Percentiles rank a stretch among this genome's conserved stretches.
These are phyloP conservation scores for Sinopyrophorus schimmeli DNA, from an alignment of 2,888 invertebrate genomes.

Conservation along the genomic window DNA sequence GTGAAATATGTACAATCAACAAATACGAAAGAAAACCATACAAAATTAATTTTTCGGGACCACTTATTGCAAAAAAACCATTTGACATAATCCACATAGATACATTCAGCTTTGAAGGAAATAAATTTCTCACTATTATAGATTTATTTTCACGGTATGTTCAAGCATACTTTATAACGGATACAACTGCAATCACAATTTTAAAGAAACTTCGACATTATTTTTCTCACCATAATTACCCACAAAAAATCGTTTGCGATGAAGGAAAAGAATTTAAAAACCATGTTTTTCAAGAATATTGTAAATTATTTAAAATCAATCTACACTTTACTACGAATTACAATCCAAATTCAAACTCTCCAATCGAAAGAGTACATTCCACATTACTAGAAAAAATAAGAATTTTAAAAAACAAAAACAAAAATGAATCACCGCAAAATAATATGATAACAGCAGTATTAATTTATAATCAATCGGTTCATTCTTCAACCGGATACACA, in stretches of 20 bases:
- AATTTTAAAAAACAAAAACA: constrained; percentile 7
- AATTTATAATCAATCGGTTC: constrained; percentile 23
- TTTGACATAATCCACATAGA: constrained; percentile 25
- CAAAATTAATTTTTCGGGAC: constrained; percentile 13
- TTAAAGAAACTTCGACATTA: constrained; percentile 23
- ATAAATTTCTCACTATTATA: constrained; percentile 24
- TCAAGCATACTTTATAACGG: constrained; percentile 23
- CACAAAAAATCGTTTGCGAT: constrained; percentile 28
- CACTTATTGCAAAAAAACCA: constrained; percentile 19
- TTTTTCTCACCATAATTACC: constrained; percentile 26
- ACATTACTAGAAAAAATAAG: constrained; percentile 22
- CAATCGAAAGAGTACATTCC: constrained; percentile 28
- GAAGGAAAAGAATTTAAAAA: constrained; percentile 34
- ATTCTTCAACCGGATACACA: constrained; percentile 23
- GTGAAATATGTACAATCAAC: constrained; percentile 5
- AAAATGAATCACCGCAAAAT: constrained; percentile 18
- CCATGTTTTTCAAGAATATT: constrained; percentile 22
- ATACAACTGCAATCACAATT: constrained; percentile 14
- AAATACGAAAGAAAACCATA: constrained; percentile 29
- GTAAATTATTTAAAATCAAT: constrained; percentile 24
- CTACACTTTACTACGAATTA: constrained; percentile 23
- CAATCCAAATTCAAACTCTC: constrained; percentile 26
- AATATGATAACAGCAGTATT: constrained; percentile 14
- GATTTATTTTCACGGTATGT: constrained; percentile 26
- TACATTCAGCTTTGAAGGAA: constrained; percentile 13